Percentiles rank a stretch among this genome's conserved stretches.
phyloP scores from a whole-genome alignment of 2,797 vertebrate genomes.

The Ctenopoma multispine region DNA sequence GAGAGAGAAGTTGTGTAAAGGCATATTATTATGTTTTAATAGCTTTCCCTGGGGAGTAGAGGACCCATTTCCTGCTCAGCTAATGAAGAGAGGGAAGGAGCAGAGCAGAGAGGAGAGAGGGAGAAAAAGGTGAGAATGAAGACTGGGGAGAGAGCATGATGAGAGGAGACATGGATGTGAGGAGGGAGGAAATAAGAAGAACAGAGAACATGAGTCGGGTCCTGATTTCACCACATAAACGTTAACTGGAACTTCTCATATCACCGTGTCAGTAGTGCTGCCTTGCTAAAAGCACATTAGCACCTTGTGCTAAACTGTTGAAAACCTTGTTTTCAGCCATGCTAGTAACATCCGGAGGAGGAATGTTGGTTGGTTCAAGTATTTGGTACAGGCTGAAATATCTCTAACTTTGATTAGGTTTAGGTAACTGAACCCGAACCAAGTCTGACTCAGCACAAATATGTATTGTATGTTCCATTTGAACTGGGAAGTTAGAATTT shows the following conservation, averaged over 20 bases:
- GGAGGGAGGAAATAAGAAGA: neutral
- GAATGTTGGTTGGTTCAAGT: too few species aligned
- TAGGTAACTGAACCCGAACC: too few species aligned
- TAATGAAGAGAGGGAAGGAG: conserved; percentile 44
- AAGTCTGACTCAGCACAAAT: too few species aligned
- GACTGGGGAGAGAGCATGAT: neutral
- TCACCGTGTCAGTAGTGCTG: neutral
- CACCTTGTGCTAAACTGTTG: neutral
- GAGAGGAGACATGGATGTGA: neutral
- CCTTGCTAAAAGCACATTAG: conserved; percentile 1
- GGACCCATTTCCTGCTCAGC: conserved; percentile 42
- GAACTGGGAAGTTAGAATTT: too few species aligned
- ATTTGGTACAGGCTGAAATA: too few species aligned
- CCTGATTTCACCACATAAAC: conserved; percentile 1
- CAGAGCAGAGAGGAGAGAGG: neutral
- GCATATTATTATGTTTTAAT: conserved; percentile 63
- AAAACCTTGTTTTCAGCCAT: too few species aligned
- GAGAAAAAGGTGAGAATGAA: neutral
- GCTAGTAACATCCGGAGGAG: too few species aligned
- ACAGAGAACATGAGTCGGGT: neutral
- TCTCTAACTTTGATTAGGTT: too few species aligned
- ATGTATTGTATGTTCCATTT: too few species aligned
- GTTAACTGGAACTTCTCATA: neutral
- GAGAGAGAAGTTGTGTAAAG: conserved; percentile 34
- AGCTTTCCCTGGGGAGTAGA: conserved; percentile 40